Evolutionary conservation across 1,140 invertebrate genomes (phyloP).

Genomic region (Magallana ariakensis): DNA sequence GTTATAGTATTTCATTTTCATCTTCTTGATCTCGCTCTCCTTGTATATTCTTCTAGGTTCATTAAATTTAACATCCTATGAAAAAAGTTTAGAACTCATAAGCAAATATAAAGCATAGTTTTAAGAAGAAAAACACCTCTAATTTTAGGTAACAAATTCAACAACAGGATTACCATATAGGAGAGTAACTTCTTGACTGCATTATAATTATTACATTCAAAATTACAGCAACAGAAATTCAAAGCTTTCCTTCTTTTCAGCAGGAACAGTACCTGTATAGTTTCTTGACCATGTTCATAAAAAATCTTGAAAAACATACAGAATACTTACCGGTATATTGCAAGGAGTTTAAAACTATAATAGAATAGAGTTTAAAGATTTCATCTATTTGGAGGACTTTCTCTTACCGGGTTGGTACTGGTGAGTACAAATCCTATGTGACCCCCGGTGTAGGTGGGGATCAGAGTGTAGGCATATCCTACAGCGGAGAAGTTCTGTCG

Average conservation of each 20-base stretch:
- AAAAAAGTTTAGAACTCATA: slow-evolving; percentile 24
- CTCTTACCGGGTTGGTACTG: slow-evolving; percentile 82
- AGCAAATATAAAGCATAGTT: slow-evolving; percentile 41
- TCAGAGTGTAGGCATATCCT: slow-evolving; percentile 89
- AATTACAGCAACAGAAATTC: too few relatives aligned
- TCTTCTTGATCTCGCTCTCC: slow-evolving; percentile 85
- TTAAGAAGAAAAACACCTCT: too few relatives aligned
- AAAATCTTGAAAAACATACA: too few relatives aligned
- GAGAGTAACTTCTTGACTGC: too few relatives aligned
- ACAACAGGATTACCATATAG: too few relatives aligned
- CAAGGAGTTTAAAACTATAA: too few relatives aligned
- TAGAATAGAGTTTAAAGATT: background rate
- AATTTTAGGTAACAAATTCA: too few relatives aligned
- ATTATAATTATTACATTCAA: too few relatives aligned
- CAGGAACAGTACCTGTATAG: too few relatives aligned
- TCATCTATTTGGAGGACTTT: background rate
- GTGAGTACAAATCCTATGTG: slow-evolving; percentile 97
- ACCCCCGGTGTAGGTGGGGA: slow-evolving; percentile 96
- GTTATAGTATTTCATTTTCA: slow-evolving; percentile 94
- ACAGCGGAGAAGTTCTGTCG: slow-evolving; percentile 87
- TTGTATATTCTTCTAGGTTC: slow-evolving; percentile 85
- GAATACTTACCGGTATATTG: too few relatives aligned
- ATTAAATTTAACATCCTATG: slow-evolving; percentile 85
- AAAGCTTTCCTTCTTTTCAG: too few relatives aligned
- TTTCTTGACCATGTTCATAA: too few relatives aligned